phyloP scores from a whole-genome alignment of 2,797 vertebrate species.

The Eulemur mongoz region DNA sequence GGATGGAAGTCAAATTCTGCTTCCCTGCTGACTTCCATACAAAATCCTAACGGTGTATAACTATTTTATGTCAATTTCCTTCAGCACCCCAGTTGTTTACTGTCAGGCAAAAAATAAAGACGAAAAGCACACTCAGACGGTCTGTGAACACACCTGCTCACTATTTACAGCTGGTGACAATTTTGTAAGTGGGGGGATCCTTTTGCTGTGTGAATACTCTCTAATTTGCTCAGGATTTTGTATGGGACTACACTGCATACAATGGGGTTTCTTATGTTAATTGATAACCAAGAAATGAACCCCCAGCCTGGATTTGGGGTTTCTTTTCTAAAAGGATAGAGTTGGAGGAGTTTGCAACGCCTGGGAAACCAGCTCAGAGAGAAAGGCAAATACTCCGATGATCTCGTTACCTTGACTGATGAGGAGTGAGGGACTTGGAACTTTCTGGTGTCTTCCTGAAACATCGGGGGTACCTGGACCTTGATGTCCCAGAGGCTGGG shows the following conservation, averaged over 20 bases:
- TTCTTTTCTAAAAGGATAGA: background rate
- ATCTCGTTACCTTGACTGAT: conserved; percentile 87
- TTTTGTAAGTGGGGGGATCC: background rate
- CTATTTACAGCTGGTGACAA: background rate
- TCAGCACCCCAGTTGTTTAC: background rate
- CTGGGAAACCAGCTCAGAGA: background rate
- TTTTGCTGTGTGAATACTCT: background rate
- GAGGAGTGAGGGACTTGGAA: conserved; percentile 88
- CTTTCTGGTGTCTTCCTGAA: conserved; percentile 83
- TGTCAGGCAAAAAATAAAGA: background rate
- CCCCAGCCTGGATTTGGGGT: background rate
- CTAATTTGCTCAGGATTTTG: background rate
- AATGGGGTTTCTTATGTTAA: background rate
- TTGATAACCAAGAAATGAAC: background rate
- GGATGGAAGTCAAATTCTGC: background rate
- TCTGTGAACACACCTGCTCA: background rate
- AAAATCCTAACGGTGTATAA: background rate
- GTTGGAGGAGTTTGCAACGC: accelerated
- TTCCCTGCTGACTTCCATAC: background rate
- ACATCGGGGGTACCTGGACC: conserved; percentile 84
- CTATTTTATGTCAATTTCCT: background rate
- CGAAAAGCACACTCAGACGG: background rate
- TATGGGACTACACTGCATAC: background rate
- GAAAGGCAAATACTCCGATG: too few relatives aligned
- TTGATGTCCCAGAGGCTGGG: conserved; percentile 89